A percentile compares a stretch with the other conserved stretches of the same genome.
Conservation (phyloP, 2,113 vertebrate genomes). For the Perca schrenkii region DNA sequence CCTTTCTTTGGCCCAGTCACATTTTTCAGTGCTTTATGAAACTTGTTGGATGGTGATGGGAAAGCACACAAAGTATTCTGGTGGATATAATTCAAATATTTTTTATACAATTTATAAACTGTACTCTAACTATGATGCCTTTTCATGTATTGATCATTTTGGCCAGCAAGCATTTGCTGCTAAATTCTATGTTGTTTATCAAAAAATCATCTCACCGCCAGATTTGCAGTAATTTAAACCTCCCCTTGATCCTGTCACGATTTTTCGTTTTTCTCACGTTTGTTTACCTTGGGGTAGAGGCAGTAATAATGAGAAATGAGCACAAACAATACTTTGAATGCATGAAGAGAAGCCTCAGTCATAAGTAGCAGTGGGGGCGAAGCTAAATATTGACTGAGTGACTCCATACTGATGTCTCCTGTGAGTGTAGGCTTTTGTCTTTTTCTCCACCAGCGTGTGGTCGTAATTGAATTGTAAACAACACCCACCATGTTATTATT, state of each 20-base stretch:
- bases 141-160: background rate
- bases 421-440: slow-evolving; percentile 69
- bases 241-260: background rate
- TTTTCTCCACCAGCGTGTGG: slow-evolving; percentile 55
- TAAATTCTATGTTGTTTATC: background rate
- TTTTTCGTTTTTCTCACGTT: background rate
- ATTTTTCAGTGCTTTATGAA: slow-evolving; percentile 22
- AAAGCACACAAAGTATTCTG: slow-evolving; percentile 1
- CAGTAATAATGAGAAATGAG: slow-evolving; percentile 37
- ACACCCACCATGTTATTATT: slow-evolving; percentile 79
- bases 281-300: background rate
- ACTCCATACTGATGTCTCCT: slow-evolving; percentile 64
- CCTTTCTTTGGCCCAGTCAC: slow-evolving; percentile 27
- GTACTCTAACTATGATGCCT: background rate
- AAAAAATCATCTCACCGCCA: background rate
- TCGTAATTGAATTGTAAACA: slow-evolving; percentile 83
- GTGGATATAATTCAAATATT: background rate
- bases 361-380: slow-evolving; percentile 61
- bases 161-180: background rate
- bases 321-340: slow-evolving; percentile 56
- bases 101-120: background rate
- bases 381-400: slow-evolving; percentile 75
- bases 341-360: slow-evolving; percentile 50
- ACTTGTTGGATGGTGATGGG: background rate
- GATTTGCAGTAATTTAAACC: background rate